Conservation (phyloP, 2,888 invertebrate species). For the Nezara viridula region DNA sequence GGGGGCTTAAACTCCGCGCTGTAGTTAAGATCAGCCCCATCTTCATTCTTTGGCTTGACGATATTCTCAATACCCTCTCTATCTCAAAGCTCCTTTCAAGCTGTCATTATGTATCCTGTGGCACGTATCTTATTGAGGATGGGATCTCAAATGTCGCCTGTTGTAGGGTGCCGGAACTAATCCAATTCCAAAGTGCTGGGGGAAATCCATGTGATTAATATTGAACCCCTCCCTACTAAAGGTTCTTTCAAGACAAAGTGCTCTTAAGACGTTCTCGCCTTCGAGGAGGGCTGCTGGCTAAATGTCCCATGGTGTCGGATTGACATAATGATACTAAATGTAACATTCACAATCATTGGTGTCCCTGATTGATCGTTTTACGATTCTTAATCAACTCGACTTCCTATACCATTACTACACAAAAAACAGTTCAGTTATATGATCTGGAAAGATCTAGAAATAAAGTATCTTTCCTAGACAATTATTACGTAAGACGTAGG, state of each 20-base stretch:
- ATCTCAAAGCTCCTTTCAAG: not conserved
- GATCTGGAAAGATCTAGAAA: no score
- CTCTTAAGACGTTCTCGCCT: not conserved
- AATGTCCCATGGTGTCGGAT: not conserved
- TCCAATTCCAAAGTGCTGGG: not conserved
- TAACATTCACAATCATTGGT: not conserved
- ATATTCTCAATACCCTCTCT: not conserved
- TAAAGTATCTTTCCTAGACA: no score
- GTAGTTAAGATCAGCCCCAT: not conserved
- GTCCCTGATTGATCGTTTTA: not conserved
- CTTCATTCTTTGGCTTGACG: not conserved
- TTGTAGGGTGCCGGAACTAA: not conserved
- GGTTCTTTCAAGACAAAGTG: constrained; percentile 4
- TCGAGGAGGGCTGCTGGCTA: not conserved
- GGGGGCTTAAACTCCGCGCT: not conserved
- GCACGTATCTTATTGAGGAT: not conserved
- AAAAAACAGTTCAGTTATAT: no score
- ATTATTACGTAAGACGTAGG: no score
- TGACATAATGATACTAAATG: not conserved
- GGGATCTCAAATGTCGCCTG: not conserved
- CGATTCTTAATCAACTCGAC: not conserved
- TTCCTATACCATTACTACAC: not conserved
- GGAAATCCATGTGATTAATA: not conserved
- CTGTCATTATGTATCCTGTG: not conserved
- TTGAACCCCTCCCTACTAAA: not conserved